Evolutionary conservation across 2,113 vertebrate species (phyloP), one percentile per base, ranked within the genome.

Genomic region (Ochotona curzoniae): DNA sequence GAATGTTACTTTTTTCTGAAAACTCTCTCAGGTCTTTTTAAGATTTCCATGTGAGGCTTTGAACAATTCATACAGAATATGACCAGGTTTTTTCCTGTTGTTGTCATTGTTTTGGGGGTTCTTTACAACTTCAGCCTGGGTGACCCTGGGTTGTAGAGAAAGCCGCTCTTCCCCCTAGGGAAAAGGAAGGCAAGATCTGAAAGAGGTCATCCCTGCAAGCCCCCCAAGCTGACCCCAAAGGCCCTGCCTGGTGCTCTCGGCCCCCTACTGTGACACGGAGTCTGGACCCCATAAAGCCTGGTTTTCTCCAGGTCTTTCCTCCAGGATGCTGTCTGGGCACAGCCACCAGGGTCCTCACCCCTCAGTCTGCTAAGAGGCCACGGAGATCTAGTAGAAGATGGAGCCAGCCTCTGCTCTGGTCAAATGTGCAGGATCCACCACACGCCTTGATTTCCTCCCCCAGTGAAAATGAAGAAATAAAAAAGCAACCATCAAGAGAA

Each of bases 21-120:
- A 93, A 60, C 14, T 76, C 79, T 20, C 44, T 71, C 25, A 2
- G 35, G 38, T 30, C 18, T 74, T 64, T 83, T 73, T 82, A 60
- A 84, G 32, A 69, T 78, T 89, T 89, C 79, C 70, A 63, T 11
- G 25, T 11, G 4, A 81, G 73, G 18, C 20, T 30, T 83, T 75
- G 30, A 87, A 90, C 28, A 92, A 75, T 66, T 25, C 94, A n/a
- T 67, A 89, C 6, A 69, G 30, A 93, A 89, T 35, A 47, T 35
- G 18, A 70, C 23, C 47, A 30, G 13, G 23, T 60, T 44, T 44
- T 44, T 6, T 44, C 38, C 38, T 44, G 38, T 44, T 44, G 38
- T 44, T 44, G 38, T 44, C 66, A 47, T 28, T 83, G 66, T 30
- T 7, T 26, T 8, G n/a, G 87, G 23, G 57, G 20, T 78, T 25